A percentile compares a stretch with the other conserved stretches of the same genome.
These are phyloP conservation scores for Tridacna gigas DNA, from an alignment of 2,888 invertebrate genomes.

Conservation along the genomic window DNA sequence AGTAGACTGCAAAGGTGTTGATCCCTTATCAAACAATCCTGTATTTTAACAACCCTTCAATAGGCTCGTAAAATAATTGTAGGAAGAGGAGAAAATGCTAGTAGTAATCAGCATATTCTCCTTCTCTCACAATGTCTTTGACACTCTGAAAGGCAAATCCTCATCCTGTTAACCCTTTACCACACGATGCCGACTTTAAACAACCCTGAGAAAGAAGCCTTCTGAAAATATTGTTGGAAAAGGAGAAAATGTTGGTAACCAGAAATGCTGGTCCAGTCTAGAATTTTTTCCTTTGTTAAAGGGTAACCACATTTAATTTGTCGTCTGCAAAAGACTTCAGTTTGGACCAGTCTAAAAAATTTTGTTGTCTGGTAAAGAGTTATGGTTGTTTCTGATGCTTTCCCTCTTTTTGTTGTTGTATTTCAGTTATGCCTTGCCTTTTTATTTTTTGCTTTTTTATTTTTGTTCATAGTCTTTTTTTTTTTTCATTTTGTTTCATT, in stretches of 20 bases:
- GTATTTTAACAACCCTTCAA: too few relatives aligned
- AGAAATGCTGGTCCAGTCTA: too few relatives aligned
- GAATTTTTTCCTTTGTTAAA: too few relatives aligned
- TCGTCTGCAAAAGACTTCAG: too few relatives aligned
- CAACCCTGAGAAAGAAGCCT: background rate
- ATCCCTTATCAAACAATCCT: too few relatives aligned
- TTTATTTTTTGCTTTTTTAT: background rate
- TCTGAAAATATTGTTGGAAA: background rate
- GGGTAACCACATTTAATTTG: too few relatives aligned
- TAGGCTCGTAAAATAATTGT: too few relatives aligned
- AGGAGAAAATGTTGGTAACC: too few relatives aligned
- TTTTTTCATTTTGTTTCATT: background rate
- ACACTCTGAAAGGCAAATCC: background rate
- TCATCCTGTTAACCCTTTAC: too few relatives aligned
- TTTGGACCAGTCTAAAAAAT: background rate
- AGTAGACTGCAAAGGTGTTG: too few relatives aligned
- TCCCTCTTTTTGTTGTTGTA: background rate
- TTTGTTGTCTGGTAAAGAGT: background rate
- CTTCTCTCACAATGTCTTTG: background rate
- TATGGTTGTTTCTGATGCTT: background rate
- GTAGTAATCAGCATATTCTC: background rate
- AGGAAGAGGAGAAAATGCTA: background rate
- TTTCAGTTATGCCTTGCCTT: too few relatives aligned
- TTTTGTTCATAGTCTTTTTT: background rate
- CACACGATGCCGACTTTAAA: background rate